Base-by-base conservation (phyloP, 2,888 invertebrate species). In the Cactoblastis cactorum region DNA sequence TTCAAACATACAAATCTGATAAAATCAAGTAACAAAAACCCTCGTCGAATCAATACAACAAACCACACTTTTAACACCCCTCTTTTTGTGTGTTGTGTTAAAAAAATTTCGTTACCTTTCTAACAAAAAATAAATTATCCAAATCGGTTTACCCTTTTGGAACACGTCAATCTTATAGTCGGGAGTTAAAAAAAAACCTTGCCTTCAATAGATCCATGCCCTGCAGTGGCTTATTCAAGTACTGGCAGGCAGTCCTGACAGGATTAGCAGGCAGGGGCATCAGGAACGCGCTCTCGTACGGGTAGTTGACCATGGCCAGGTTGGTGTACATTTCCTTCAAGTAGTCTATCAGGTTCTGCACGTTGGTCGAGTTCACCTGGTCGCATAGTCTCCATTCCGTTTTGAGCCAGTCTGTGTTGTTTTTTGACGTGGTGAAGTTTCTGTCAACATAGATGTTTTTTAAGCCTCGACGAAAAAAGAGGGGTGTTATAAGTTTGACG, bases 281-380 rank as follows among this genome's bases (percentile, higher is more conserved):
- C 46, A 99, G 83, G 77, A 99, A 99, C 66, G 93, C 92, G 0
- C 95, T 92, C 0, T 94, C 85, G 75, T 98, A 99, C 0, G 99
- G 98, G 80, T 99, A 99, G 85, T 99, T 95, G 12, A 95, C 94
- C 98, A 98, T 98, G 0, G 97, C 98, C 57, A 98, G 78, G 65
- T 95, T 94, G 6, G 91, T 92, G 74, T 95, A 96, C 59, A 95
- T 91, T 54, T 94, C 92, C 28, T 82, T 71, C 1, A 98, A 79
- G 91, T 94, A 98, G 35, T 92, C 91, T 57, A 95, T 89, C 11
- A 98, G 84, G 0, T 46, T 38, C 6, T 81, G 56, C 17, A 77
- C 62, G 48, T 87, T 79, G 0, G 73, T 64, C 0, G 87, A 92
- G 59, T 92, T 92, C 9, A 97, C 67, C 0, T 94, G 91, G 14